A percentile compares a stretch with the other conserved stretches of the same genome.
phyloP scores from a whole-genome alignment of 2,113 vertebrate species.

The Rhinogobius similis region DNA sequence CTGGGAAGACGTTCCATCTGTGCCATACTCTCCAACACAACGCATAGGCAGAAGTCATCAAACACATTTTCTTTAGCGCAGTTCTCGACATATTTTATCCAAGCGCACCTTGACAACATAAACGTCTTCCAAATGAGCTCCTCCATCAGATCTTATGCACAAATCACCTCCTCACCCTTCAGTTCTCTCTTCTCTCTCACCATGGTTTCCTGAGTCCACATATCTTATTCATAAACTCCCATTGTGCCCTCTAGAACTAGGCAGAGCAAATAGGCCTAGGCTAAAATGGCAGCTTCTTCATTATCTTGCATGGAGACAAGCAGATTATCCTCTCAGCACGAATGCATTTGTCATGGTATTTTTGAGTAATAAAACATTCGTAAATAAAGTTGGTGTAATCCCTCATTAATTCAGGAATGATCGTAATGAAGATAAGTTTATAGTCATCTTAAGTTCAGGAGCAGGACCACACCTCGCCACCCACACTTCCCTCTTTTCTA shows the following conservation, averaged over 20 bases:
- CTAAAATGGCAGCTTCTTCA: not conserved
- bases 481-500: too few species aligned
- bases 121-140: constrained; percentile 61
- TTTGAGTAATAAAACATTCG: too few species aligned
- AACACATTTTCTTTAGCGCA: constrained; percentile 10
- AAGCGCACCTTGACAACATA: constrained; percentile 55
- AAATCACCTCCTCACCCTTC: constrained; percentile 63
- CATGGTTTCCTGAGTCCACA: constrained; percentile 37
- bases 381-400: too few species aligned
- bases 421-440: too few species aligned
- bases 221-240: constrained; percentile 27
- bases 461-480: too few species aligned
- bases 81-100: constrained; percentile 24
- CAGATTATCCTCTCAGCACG: too few species aligned
- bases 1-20: constrained; percentile 94
- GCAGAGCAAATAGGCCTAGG: not conserved
- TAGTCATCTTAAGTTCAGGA: too few species aligned
- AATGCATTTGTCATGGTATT: too few species aligned
- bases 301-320: too few species aligned
- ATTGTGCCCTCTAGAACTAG: not conserved
- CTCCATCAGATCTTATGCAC: constrained; percentile 54
- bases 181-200: constrained; percentile 41
- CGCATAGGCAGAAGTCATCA: constrained; percentile 1
- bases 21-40: constrained; percentile 71
- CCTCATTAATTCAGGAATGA: too few species aligned